phyloP scores from a whole-genome alignment of 2,113 vertebrate genomes.

The Aplodontia rufa region DNA sequence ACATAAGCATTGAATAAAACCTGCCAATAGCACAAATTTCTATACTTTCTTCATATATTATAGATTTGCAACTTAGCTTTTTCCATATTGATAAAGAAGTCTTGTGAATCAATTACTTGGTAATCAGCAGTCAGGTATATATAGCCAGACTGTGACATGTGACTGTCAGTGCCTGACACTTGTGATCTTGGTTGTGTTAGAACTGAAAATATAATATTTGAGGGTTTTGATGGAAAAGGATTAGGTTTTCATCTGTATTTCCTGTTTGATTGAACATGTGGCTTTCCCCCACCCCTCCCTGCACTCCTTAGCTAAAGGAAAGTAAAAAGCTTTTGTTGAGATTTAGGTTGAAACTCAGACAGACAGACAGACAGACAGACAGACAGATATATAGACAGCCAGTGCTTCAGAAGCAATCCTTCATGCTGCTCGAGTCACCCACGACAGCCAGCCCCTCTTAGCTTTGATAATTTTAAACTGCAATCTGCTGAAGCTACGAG shows the following conservation, averaged over 20 bases:
- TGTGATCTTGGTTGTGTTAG: slow-evolving; percentile 17
- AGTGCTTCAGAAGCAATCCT: background rate
- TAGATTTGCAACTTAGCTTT: slow-evolving; percentile 14
- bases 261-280: background rate
- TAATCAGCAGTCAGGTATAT: background rate
- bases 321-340: slow-evolving; percentile 26
- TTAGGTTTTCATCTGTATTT: slow-evolving; percentile 34
- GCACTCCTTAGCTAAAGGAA: slow-evolving; percentile 21
- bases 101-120: background rate
- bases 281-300: background rate
- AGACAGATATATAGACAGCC: background rate
- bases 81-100: background rate
- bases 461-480: background rate
- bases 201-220: slow-evolving; percentile 7
- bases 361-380: background rate
- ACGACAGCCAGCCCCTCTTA: background rate
- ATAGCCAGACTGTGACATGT: background rate
- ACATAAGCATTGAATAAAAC: slow-evolving; percentile 24
- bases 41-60: background rate
- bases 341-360: background rate
- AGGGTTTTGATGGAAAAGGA: background rate
- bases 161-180: background rate
- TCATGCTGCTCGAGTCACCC: background rate
- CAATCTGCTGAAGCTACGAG: background rate
- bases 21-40: background rate